Evolutionary conservation across 2,113 vertebrate genomes (phyloP), one percentile per base, ranked within the genome.

Genomic region (Manacus vitellinus): DNA sequence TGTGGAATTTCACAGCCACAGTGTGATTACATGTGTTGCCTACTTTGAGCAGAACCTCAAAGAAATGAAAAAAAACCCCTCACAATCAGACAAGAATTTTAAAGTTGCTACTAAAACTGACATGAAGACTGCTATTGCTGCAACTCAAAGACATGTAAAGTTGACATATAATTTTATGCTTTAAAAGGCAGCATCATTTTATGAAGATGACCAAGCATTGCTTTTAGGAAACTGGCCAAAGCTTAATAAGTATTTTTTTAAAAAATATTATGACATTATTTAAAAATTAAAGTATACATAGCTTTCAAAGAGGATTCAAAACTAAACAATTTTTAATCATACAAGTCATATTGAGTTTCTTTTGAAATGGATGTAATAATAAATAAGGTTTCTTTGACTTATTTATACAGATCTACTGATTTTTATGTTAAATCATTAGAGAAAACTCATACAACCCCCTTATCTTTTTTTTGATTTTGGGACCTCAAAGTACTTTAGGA

Each of bases 71-170:
- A 58, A 1, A 35, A 23, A 3, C 8, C 21, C 0, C 3, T 5
- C 41, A 55, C 55, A 85, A 30, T 54, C 90, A 88, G 81, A 56
- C 16, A 13, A 23, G 27, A 12, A 28, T 74, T 94, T 91, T 59
- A 95, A 96, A 89, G 43, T 23, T 92, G 59, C 62, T 96, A 44
- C 90, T 94, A 95, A 95, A 96, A 95, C 43, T 88, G 76, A 88
- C 65, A 85, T 87, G 63, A 96, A 37, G 31, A 94, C 78, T 94
- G 77, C 61, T 89, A 70, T 37, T 82, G 22, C 61, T 94, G 96
- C 85, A 95, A 85, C 84, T 95, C 82, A 86, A 63, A 90, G 49
- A 78, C 49, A 73, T 62, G 30, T 24, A 78, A 94, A 89, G 9
- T 39, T 85, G 51, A 63, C 27, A 75, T 67, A 33, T 35, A 79